Conservation (phyloP, 2,113 vertebrate genomes). For the Crotalus viridis region DNA sequence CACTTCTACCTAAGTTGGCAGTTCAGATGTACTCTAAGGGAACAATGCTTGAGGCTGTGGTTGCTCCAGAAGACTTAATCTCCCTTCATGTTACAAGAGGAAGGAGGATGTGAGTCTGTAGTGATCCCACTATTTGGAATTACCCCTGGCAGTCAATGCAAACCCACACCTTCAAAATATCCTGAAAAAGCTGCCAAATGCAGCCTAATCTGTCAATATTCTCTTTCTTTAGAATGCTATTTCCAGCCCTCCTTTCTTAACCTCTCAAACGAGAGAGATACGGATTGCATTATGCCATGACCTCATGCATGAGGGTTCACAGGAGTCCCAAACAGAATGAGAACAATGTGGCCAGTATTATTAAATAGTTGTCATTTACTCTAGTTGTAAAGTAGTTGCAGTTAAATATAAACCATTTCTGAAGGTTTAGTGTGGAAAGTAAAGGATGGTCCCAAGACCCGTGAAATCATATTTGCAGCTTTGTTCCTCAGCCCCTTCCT, state of each 20-base stretch:
- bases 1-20: background rate
- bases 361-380: background rate
- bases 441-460: background rate
- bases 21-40: background rate
- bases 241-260: background rate
- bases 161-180: background rate
- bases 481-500: fast-evolving
- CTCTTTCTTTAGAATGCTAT: background rate
- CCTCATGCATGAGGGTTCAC: background rate
- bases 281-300: background rate
- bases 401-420: background rate
- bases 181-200: background rate
- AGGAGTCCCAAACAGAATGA: background rate
- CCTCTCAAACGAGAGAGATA: background rate
- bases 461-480: background rate
- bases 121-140: background rate
- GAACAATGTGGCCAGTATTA: background rate
- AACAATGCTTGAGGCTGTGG: background rate
- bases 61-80: background rate
- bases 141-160: background rate
- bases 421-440: background rate
- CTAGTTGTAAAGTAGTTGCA: background rate
- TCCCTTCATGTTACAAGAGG: background rate
- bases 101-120: background rate
- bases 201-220: background rate